These are phyloP conservation scores for Alloscopus bannaensis DNA, from an alignment of 2,888 invertebrate species.

Conservation along the genomic window DNA sequence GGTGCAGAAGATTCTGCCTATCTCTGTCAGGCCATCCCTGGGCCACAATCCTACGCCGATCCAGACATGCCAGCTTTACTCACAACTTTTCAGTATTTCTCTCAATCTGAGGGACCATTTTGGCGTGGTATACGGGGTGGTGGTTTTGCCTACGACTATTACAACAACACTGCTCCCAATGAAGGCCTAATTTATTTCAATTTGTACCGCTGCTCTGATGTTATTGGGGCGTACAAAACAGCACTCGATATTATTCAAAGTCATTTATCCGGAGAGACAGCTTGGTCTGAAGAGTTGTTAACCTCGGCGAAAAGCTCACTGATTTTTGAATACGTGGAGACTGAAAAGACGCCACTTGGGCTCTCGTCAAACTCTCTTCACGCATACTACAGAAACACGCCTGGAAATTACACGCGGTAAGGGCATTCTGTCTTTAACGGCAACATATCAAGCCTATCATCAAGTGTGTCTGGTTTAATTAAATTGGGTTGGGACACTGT, in stretches of 20 bases:
- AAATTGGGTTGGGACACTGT: neutral
- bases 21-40: slow-evolving; percentile 82
- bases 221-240: slow-evolving; percentile 87
- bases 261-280: slow-evolving; percentile 79
- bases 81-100: slow-evolving; percentile 90
- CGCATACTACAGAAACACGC: slow-evolving; percentile 83
- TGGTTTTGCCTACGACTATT: slow-evolving; percentile 89
- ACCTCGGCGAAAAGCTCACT: slow-evolving; percentile 86
- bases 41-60: slow-evolving; percentile 81
- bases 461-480: neutral
- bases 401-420: slow-evolving; percentile 78
- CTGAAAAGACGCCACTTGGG: slow-evolving; percentile 76
- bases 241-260: slow-evolving; percentile 84
- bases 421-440: no score
- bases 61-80: slow-evolving; percentile 84
- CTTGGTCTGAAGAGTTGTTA: slow-evolving; percentile 85
- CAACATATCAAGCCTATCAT: neutral
- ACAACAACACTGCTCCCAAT: slow-evolving; percentile 80
- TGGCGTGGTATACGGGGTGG: slow-evolving; percentile 91
- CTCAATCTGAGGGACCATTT: slow-evolving; percentile 92
- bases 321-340: slow-evolving; percentile 88
- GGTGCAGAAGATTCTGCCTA: slow-evolving; percentile 89
- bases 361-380: slow-evolving; percentile 80
- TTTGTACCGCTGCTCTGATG: slow-evolving; percentile 86
- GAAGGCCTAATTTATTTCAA: slow-evolving; percentile 85